These are phyloP conservation scores for Poeciliopsis retropinna DNA, from an alignment of 2,113 vertebrate genomes.

Conservation along the genomic window DNA sequence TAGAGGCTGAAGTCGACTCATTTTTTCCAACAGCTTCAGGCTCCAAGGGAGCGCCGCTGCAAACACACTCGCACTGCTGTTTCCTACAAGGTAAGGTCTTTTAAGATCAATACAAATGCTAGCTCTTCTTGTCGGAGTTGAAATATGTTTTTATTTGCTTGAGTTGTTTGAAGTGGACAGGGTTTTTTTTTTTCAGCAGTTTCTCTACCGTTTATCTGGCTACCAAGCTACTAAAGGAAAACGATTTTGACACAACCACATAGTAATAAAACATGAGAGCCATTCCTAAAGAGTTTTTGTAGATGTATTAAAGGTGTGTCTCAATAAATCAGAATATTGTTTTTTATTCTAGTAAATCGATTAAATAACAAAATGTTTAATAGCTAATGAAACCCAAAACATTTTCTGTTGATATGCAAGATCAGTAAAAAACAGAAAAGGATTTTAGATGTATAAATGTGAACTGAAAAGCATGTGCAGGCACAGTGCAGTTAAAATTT, in stretches of 20 bases:
- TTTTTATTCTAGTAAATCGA: no score
- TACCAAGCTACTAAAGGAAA: background rate
- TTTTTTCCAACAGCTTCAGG: conserved; percentile 78
- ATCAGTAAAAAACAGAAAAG: background rate
- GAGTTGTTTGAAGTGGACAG: background rate
- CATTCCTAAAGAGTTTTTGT: background rate
- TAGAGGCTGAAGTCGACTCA: conserved; percentile 69
- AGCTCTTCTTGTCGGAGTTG: background rate
- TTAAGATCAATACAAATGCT: background rate
- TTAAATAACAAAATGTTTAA: no score
- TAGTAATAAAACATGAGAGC: background rate
- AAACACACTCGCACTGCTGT: conserved; percentile 12
- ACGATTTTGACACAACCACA: background rate
- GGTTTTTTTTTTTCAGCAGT: background rate
- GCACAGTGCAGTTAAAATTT: background rate
- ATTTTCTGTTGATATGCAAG: no score
- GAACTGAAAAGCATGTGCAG: background rate
- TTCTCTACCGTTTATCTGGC: background rate
- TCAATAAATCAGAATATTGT: no score
- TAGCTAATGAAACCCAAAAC: no score
- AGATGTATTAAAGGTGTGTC: background rate
- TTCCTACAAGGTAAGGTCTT: conserved; percentile 61
- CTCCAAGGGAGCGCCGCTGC: conserved; percentile 32
- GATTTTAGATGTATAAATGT: background rate
- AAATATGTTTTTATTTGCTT: background rate